Percentiles rank a stretch among this genome's conserved stretches.
Evolutionary conservation across 2,888 invertebrate species (phyloP).

Genomic region (Falcaria lacertinaria): DNA sequence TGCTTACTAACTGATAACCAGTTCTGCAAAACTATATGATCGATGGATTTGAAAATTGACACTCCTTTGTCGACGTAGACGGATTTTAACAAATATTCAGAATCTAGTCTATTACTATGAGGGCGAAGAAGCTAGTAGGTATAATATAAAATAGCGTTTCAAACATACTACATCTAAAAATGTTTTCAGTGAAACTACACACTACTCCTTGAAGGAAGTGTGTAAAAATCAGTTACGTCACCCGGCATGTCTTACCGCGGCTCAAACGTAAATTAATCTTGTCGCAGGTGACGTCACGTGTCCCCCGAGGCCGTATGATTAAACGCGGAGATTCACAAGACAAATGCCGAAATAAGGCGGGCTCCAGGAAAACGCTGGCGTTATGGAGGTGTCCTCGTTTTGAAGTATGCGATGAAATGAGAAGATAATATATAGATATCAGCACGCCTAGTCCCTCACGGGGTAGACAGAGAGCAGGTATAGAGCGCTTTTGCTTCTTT

Average conservation of each 20-base stretch:
- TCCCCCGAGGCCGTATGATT: slow-evolving; percentile 29
- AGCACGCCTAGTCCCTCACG: no score
- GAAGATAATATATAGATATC: not conserved
- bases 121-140: no score
- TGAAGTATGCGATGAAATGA: not conserved
- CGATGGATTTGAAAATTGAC: no score
- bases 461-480: no score
- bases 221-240: not conserved
- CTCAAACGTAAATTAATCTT: not conserved
- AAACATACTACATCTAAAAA: no score
- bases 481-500: no score
- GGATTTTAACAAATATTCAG: no score
- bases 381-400: not conserved
- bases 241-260: not conserved
- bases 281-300: slow-evolving; percentile 15
- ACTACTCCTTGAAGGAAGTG: not conserved
- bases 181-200: not conserved
- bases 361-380: not conserved
- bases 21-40: no score
- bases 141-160: no score
- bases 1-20: no score
- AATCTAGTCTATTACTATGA: no score
- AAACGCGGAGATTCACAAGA: slow-evolving; percentile 33
- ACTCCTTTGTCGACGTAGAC: no score
- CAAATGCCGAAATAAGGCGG: slow-evolving; percentile 21